Evolutionary conservation across 2,888 invertebrate species (phyloP), one percentile per base, ranked within the genome.

Genomic region (Ernsta delagoae): DNA sequence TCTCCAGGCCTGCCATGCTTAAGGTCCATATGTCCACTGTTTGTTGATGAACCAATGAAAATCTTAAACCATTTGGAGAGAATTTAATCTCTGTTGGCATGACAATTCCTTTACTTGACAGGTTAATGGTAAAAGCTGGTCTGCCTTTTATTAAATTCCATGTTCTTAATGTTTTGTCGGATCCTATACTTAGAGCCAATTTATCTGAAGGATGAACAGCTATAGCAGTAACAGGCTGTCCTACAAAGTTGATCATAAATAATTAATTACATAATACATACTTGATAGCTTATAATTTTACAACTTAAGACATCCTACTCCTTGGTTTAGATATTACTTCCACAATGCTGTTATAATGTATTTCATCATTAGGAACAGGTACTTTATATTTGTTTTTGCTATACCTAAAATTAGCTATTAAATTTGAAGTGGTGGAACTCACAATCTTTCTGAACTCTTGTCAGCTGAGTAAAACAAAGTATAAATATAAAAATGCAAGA

Each of bases 131-230:
- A 84, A 97, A 99, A 0, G 98, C 98, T 77, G 96, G 96, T 71
- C 98, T 95, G 0, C 98, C 99, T 86, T 98, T 98, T 0, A 99
- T 94, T 72, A 99, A 93, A 92, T 99, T 98, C 99, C 99, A 99
- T 3, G 98, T 98, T 78, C 96, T 94, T 59, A 99, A 86, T 5
- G 97, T 96, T 76, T 95, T 95, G 87, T 99, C 98, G 61, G 95
- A 95, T 12, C 98, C 98, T 50, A 98, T 94, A 9, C 98, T 97
- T 7, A 99, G 88, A 0, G 98, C 98, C 74, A 99, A 81, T 89
- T 98, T 98, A 11, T 98, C 98, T 77, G 96, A 96, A 1, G 98
- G 97, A 93, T 99, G 99, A 60, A 98, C 94, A 62, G 97, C 95
- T 65, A 98, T 90, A 73, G 95, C 95, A 70, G 95, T 95, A 0